phyloP scores from a whole-genome alignment of 2,888 invertebrate species.

The Melanargia galathea region DNA sequence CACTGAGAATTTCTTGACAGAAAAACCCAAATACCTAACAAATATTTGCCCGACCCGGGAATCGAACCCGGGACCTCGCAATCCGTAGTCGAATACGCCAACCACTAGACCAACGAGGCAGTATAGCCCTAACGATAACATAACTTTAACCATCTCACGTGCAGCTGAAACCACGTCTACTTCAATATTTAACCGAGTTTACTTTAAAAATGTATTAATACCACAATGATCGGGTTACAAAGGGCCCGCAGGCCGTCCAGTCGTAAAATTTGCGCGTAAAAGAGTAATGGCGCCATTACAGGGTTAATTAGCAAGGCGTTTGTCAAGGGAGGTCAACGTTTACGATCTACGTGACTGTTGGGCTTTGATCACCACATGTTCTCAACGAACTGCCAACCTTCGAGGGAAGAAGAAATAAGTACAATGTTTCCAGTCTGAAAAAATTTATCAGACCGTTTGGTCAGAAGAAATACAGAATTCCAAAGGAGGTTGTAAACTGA shows the following conservation, averaged over 20 bases:
- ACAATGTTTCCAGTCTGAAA: no score
- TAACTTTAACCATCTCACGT: no score
- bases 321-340: constrained; percentile 59
- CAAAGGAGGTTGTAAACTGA: constrained; percentile 62
- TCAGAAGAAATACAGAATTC: neutral
- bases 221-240: constrained; percentile 36
- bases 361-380: constrained; percentile 30
- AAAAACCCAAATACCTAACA: no score
- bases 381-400: neutral
- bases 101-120: no score
- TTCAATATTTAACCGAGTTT: no score
- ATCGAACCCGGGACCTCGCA: no score
- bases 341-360: constrained; percentile 58
- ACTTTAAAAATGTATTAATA: constrained; percentile 38
- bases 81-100: no score
- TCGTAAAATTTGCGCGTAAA: constrained; percentile 71
- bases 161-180: no score
- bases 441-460: neutral
- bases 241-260: constrained; percentile 49
- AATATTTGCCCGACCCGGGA: no score
- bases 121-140: no score
- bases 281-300: constrained; percentile 69
- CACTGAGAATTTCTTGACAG: no score
- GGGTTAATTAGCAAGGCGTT: constrained; percentile 73
- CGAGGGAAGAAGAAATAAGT: neutral